Evolutionary conservation across 37 sponge, comb jelly and placozoan species (phyloP).

Genomic region (Cliona cf. orientalis): DNA sequence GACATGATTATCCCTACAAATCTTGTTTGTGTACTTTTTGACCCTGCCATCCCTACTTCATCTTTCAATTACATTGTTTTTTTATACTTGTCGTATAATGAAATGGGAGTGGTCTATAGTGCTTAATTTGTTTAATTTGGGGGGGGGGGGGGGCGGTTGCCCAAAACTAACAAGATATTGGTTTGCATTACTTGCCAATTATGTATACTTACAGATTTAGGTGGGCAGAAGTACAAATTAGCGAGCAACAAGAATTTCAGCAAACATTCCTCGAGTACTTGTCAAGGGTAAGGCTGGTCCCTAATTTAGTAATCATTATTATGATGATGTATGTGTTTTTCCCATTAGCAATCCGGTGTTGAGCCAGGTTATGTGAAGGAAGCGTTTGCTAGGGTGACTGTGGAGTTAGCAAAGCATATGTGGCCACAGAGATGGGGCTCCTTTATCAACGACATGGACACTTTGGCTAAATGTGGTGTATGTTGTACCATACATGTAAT

Average conservation of each 20-base stretch:
- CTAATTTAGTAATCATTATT: neutral
- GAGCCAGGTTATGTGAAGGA: constrained; percentile 47
- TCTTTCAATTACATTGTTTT: no score
- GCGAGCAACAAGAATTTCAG: neutral
- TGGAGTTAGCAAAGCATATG: constrained; percentile 45
- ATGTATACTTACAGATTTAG: neutral
- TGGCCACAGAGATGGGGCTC: constrained; percentile 59
- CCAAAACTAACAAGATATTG: no score
- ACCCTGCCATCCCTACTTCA: no score
- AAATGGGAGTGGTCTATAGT: no score
- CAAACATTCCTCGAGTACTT: neutral
- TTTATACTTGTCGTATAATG: no score
- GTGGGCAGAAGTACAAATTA: neutral
- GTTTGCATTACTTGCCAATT: neutral
- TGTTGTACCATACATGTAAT: no score
- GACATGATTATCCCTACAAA: no score
- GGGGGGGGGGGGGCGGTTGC: no score
- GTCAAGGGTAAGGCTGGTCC: neutral
- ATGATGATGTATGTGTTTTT: neutral
- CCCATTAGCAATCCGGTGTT: no score
- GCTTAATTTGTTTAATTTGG: no score
- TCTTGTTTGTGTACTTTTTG: no score
- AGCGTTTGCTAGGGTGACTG: constrained; percentile 38
- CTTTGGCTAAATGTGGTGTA: constrained; percentile 22
- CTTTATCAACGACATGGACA: constrained; percentile 36